Evolutionary conservation across 1,140 invertebrate species (phyloP).

Genomic region (Temnothorax curvispinosus): DNA sequence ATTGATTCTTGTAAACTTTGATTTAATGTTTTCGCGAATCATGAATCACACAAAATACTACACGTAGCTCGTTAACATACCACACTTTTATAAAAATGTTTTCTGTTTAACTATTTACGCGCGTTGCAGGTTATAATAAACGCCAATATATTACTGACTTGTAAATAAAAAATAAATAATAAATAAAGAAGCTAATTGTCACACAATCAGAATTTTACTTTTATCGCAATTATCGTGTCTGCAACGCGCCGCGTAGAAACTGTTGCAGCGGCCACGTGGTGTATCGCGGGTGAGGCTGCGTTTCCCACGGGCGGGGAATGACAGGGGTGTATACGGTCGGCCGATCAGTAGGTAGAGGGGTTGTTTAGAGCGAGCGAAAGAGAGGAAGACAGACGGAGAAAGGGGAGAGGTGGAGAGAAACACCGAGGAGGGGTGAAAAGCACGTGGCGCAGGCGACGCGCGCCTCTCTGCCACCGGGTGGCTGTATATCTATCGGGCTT

Average conservation of each 20-base stretch:
- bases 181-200: not conserved
- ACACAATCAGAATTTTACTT: not conserved
- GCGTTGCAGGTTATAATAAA: not conserved
- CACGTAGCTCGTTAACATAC: not conserved
- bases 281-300: constrained; percentile 66
- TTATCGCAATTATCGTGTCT: not conserved
- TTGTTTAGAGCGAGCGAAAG: constrained; percentile 77
- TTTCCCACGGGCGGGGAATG: constrained; percentile 69
- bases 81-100: not conserved
- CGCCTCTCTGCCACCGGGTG: constrained; percentile 73
- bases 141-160: not conserved
- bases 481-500: constrained; percentile 79
- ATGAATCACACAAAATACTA: not conserved
- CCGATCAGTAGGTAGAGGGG: constrained; percentile 71
- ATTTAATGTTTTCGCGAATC: not conserved
- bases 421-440: constrained; percentile 68
- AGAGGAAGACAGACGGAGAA: constrained; percentile 71
- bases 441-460: constrained; percentile 79
- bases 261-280: constrained; percentile 65
- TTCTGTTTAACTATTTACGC: not conserved
- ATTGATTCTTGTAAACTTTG: not conserved
- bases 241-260: constrained; percentile 50
- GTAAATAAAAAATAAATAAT: not conserved
- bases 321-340: constrained; percentile 72
- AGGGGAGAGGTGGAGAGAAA: constrained; percentile 64